Percentiles rank a stretch among this genome's conserved stretches.
phyloP scores from a whole-genome alignment of 2,888 invertebrate genomes.

The Aporophyla nigra region DNA sequence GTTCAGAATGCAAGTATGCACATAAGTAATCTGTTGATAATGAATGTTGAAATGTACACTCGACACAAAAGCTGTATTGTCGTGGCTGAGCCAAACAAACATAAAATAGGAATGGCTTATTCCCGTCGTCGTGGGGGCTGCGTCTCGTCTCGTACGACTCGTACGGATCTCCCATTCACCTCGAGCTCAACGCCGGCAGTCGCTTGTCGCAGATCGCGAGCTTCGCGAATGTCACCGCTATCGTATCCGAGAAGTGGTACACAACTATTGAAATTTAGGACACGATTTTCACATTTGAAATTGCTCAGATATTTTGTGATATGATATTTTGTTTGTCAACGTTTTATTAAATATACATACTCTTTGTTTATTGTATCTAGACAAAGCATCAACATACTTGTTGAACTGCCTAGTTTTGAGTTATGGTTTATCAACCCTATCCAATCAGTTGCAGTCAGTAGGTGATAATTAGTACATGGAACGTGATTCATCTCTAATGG shows the following conservation, averaged over 20 bases:
- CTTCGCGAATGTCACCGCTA: constrained; percentile 37
- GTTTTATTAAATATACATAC: constrained; percentile 7
- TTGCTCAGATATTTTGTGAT: constrained; percentile 13
- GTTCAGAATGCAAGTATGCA: constrained; percentile 56
- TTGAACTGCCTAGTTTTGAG: not conserved
- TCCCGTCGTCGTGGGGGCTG: constrained; percentile 63
- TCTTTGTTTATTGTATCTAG: not conserved
- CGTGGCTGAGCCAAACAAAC: constrained; percentile 78
- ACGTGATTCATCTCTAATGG: constrained; percentile 34
- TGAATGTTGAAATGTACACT: constrained; percentile 81
- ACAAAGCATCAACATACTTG: not conserved
- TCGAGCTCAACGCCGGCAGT: constrained; percentile 49
- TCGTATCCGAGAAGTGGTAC: constrained; percentile 29
- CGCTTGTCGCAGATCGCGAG: constrained; percentile 43
- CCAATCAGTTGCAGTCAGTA: not conserved
- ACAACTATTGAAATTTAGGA: constrained; percentile 46
- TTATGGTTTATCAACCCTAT: not conserved
- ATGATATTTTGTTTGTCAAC: not conserved
- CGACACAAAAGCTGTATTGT: constrained; percentile 82
- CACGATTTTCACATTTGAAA: constrained; percentile 32
- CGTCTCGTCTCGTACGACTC: constrained; percentile 57
- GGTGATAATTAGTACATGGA: not conserved
- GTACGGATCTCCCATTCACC: constrained; percentile 61
- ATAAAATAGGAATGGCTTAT: constrained; percentile 83
- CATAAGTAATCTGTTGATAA: constrained; percentile 81